phyloP scores from a whole-genome alignment of 1,140 invertebrate genomes.

The Nomia melanderi region DNA sequence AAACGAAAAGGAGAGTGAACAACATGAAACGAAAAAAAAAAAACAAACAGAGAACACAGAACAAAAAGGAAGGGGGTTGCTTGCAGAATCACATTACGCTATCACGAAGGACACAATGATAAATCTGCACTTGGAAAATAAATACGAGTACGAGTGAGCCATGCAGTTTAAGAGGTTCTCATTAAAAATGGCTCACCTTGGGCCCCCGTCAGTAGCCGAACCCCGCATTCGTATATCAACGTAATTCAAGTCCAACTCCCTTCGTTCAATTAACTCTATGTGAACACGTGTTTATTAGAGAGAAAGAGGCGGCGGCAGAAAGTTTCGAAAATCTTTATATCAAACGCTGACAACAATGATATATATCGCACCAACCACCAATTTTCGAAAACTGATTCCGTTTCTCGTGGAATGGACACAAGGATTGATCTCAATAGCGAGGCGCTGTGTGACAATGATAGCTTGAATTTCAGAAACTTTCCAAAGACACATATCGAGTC shows the following conservation, averaged over 20 bases:
- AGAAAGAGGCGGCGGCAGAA: slow-evolving; percentile 1
- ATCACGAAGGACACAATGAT: slow-evolving; percentile 43
- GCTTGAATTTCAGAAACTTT: slow-evolving; percentile 42
- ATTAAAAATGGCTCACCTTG: slow-evolving; percentile 77
- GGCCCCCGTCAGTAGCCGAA: slow-evolving; percentile 74
- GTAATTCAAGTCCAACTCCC: slow-evolving; percentile 80
- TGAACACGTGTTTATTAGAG: slow-evolving; percentile 13
- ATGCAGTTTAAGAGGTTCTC: slow-evolving; percentile 61
- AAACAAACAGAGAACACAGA: not conserved
- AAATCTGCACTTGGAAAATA: slow-evolving; percentile 77
- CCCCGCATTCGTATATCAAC: slow-evolving; percentile 71
- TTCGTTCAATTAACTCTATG: slow-evolving; percentile 46
- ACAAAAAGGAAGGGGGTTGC: slow-evolving; percentile 13
- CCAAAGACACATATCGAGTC: slow-evolving; percentile 1
- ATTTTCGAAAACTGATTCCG: not conserved
- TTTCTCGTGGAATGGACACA: no score
- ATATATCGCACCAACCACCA: not conserved
- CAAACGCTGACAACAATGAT: not conserved
- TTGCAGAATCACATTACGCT: slow-evolving; percentile 71
- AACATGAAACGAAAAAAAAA: no score
- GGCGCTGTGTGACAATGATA: not conserved
- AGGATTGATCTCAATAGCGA: no score
- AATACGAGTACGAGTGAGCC: slow-evolving; percentile 64
- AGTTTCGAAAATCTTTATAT: slow-evolving; percentile 42
- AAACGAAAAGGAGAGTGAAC: no score